Percentiles rank a stretch among this genome's conserved stretches.
Evolutionary conservation across 2,888 invertebrate genomes (phyloP).

Genomic region (Sympetrum striolatum): DNA sequence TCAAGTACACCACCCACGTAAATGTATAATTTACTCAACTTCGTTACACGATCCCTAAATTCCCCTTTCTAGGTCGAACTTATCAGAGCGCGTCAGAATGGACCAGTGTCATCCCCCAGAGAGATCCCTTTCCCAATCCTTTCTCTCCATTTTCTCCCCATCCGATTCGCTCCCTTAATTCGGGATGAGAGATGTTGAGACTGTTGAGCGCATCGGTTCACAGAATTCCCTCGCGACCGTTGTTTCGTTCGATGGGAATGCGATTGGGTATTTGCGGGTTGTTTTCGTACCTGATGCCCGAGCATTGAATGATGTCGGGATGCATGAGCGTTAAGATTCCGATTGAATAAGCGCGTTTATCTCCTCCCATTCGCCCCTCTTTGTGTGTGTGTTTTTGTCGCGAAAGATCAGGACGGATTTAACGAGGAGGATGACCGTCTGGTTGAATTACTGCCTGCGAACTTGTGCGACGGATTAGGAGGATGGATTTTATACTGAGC

Average conservation of each 20-base stretch:
- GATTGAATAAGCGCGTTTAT: not conserved
- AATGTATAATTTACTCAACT: not conserved
- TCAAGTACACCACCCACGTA: too few relatives aligned
- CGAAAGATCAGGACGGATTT: too few relatives aligned
- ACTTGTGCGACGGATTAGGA: too few relatives aligned
- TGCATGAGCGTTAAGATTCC: not conserved
- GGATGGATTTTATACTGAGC: too few relatives aligned
- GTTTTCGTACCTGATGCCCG: not conserved
- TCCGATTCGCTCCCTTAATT: not conserved
- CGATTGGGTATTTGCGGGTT: not conserved
- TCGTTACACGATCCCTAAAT: not conserved
- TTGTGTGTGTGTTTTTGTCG: not conserved
- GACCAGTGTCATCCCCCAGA: conserved; percentile 12
- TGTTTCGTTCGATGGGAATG: not conserved
- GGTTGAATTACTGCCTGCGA: too few relatives aligned
- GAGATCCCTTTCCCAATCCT: not conserved
- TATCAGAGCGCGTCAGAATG: not conserved
- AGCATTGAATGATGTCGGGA: not conserved
- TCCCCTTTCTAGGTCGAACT: not conserved
- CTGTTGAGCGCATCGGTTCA: not conserved
- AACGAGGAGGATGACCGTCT: too few relatives aligned
- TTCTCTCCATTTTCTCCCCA: not conserved
- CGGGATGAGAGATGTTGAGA: not conserved
- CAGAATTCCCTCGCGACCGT: not conserved
- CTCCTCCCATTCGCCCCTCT: not conserved